Base-by-base conservation (phyloP, 1,140 invertebrate species). In the Drosophila punjabiensis region DNA sequence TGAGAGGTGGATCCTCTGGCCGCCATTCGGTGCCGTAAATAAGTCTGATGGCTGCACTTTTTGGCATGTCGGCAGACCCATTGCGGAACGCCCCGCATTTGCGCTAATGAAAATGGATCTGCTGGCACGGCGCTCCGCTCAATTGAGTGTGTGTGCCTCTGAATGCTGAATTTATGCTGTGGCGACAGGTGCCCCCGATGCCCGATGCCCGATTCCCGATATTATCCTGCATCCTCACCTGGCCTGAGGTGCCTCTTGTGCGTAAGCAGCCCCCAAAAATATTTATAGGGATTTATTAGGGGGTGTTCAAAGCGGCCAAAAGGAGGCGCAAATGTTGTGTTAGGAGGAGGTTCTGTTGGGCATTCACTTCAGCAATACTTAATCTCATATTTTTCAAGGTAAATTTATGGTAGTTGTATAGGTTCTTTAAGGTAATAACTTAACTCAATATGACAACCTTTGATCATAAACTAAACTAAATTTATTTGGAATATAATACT, bases 91-190 rank as follows among this genome's bases (percentile, higher is more conserved):
- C 76, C 76, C 76, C 69, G 70, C 68, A 75, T 75, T 89, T 88
- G 71, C 76, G 74, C 85, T 89, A 89, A 89, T 89, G 84, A 88
- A 89, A 81, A 85, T 88, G 41, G 71, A 87, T 70, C 79, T 71
- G 67, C 55, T 37, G 45, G 33, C 32, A 14, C 30, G 43, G 32
- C 41, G 14, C 28, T n/a, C 53, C 45, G 65, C 79, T 64, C 60
- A 76, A 74, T 82, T 68, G 63, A 62, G 64, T 68, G 73, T 48
- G 53, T 48, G 55, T 37, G 53, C 33, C 18, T 2, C 33, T 2
- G 55, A 55, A 55, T 56, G 55, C 53, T 73, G 68, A 71, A 88
- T 88, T 87, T 81, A 88, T 88, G 84, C 73, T 45, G 45, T 48
- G 68, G 68, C 68, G 61, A 81, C 65, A 88, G 85, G 64, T 77